Conservation (phyloP, 2,113 vertebrate species). For the Corvus hawaiiensis region DNA sequence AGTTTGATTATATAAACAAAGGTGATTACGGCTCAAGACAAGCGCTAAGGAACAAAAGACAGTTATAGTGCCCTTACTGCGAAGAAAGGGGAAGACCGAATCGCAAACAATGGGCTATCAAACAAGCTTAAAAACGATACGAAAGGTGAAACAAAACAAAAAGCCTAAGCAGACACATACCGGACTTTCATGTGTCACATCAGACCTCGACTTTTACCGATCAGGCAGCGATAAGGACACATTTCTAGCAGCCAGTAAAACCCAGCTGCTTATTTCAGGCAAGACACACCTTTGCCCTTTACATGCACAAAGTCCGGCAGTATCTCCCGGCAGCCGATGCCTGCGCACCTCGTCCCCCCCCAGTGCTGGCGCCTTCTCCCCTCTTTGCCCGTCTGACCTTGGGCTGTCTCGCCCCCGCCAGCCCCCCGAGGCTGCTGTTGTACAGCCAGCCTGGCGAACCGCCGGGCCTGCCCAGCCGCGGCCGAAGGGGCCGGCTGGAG, state of each 20-base stretch:
- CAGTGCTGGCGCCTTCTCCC: not conserved
- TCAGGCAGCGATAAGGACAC: not conserved
- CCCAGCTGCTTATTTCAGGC: not conserved
- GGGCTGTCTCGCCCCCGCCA: not conserved
- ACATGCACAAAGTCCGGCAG: not conserved
- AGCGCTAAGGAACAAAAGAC: constrained; percentile 13
- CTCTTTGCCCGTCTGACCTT: not conserved
- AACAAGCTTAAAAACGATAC: not conserved
- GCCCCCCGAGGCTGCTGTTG: not conserved
- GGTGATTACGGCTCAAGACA: not conserved
- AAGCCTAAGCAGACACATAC: not conserved
- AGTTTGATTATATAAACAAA: constrained; percentile 8
- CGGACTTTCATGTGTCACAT: not conserved
- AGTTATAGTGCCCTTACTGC: not conserved
- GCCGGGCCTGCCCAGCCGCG: not conserved
- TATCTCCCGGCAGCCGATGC: not conserved
- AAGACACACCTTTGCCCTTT: not conserved
- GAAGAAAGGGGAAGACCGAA: not conserved
- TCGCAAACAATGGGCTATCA: not conserved
- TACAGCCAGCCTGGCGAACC: not conserved
- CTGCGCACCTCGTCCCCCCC: not conserved
- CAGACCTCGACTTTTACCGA: not conserved
- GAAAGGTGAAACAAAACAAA: not conserved
- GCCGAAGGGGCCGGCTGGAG: not conserved
- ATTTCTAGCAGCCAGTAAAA: not conserved